Evolutionary conservation across 2,888 invertebrate genomes (phyloP), one percentile per base, ranked within the genome.

Genomic region (Chesias legatella): DNA sequence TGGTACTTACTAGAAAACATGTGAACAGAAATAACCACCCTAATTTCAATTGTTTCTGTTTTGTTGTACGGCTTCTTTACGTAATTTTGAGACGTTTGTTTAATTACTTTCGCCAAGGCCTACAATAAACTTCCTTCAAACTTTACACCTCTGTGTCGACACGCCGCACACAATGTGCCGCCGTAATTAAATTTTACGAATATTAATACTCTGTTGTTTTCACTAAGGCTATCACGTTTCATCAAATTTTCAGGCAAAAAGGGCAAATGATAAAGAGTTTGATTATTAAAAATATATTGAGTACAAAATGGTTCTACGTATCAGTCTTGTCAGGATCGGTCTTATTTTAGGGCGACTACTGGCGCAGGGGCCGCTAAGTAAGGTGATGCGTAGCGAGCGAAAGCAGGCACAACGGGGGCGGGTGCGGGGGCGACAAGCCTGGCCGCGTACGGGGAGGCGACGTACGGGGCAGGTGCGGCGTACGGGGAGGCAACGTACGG

Each of bases 341-440:
- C 13, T 74, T 54, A 79, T 60, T 76, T 77, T 37, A 73, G 60
- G 44, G 82, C 79, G 33, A 80, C 52, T 9, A 77, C 33, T 6
- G 83, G 79, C 7, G 82, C 81, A 35, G 83, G 70, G 1, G 74
- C 67, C n/a, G 68, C 74, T 27, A 53, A 66, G 57, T 76, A 76
- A 10, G 77, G 71, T 24, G 60, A 64, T 10, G 43, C 50, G 3
- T 56, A 59, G 10, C 53, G 51, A 10, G 53, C 54, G 13, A 25
- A 30, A 20, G 40, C 48, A 50, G n/a, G 56, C 41, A 6, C 51
- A 41, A 8, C 63, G 0, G 67, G 62, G 1, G 77, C 66, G 6
- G 75, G 62, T 1, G 77, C 66, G 6, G 75, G 63, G 10, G 67
- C 63, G 0, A 67, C 62, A 1, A 64, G 57, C 20, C 58, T 62